Evolutionary conservation across 1,140 invertebrate species (phyloP).

Genomic region (Elymnias hypermnestra): DNA sequence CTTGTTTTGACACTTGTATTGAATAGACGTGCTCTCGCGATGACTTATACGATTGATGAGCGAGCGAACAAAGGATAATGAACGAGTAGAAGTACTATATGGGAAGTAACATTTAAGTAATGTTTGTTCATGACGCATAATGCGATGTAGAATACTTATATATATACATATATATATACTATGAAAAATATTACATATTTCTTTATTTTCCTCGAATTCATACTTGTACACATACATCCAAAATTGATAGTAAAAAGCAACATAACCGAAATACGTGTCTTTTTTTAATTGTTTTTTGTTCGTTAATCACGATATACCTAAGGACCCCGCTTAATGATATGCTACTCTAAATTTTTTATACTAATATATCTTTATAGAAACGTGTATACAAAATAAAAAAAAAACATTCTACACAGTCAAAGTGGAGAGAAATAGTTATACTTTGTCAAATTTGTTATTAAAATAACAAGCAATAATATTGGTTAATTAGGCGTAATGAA

Average conservation of each 20-base stretch:
- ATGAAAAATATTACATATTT: slow-evolving; percentile 69
- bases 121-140: slow-evolving; percentile 73
- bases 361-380: too few relatives aligned
- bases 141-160: slow-evolving; percentile 72
- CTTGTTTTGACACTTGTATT: slow-evolving; percentile 60
- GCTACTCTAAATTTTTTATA: too few relatives aligned
- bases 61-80: slow-evolving; percentile 68
- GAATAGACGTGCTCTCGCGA: slow-evolving; percentile 52
- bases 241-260: slow-evolving; percentile 76
- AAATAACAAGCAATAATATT: too few relatives aligned
- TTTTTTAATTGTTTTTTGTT: slow-evolving; percentile 52
- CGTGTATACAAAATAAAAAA: too few relatives aligned
- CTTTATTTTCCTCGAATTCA: slow-evolving; percentile 74
- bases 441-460: too few relatives aligned
- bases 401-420: too few relatives aligned
- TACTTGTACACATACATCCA: slow-evolving; percentile 73
- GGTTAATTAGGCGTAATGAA: too few relatives aligned
- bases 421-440: too few relatives aligned
- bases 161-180: too few relatives aligned
- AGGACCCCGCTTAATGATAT: slow-evolving; percentile 1
- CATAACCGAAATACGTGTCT: slow-evolving; percentile 66
- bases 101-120: slow-evolving; percentile 65
- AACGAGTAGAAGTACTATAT: slow-evolving; percentile 68
- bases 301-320: slow-evolving; percentile 20
- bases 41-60: slow-evolving; percentile 53